phyloP scores from a whole-genome alignment of 2,113 vertebrate genomes.

The Eurypyga helias region DNA sequence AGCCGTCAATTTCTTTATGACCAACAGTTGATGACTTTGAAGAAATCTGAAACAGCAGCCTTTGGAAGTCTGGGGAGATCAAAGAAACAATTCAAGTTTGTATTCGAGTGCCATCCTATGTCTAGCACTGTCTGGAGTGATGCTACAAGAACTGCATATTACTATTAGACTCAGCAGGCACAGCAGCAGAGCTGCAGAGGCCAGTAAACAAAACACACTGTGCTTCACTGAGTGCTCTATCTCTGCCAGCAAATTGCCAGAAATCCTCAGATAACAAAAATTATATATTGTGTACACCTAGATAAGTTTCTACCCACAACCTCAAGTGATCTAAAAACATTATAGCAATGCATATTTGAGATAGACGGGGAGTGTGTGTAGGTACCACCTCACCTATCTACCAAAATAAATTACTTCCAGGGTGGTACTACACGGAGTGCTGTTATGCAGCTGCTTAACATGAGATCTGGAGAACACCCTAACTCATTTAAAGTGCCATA shows the following conservation, averaged over 20 bases:
- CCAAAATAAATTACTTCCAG: background rate
- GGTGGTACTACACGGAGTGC: background rate
- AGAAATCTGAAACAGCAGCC: background rate
- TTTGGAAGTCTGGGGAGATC: background rate
- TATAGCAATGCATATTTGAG: background rate
- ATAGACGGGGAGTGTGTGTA: accelerated
- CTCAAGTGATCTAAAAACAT: background rate
- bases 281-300: background rate
- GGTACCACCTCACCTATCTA: background rate
- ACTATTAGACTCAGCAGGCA: background rate
- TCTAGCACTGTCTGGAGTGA: background rate
- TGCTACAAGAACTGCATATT: background rate
- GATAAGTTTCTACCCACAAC: background rate
- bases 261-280: background rate
- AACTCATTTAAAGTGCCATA: background rate
- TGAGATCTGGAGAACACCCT: background rate
- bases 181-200: background rate
- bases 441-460: background rate
- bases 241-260: background rate
- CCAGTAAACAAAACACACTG: background rate
- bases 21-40: background rate
- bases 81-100: constrained; percentile 27
- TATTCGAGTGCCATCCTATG: background rate
- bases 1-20: background rate
- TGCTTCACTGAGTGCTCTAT: background rate